phyloP scores from a whole-genome alignment of 2,797 vertebrate species.

The Falco biarmicus region DNA sequence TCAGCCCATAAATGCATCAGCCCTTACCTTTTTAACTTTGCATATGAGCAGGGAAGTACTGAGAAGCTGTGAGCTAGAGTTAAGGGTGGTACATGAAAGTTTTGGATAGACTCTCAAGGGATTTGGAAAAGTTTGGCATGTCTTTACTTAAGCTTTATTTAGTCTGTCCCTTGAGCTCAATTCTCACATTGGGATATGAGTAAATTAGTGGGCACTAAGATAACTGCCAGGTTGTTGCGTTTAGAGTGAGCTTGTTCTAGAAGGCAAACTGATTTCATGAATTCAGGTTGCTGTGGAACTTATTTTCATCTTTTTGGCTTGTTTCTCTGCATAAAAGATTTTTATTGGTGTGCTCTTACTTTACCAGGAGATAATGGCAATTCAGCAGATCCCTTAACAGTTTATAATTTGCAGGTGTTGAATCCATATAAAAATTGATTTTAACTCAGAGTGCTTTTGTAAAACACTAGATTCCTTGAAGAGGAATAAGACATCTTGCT shows the following conservation, averaged over 20 bases:
- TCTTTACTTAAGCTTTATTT: constrained; percentile 19
- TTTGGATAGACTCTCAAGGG: not conserved
- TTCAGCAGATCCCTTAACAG: not conserved
- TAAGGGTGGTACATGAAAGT: not conserved
- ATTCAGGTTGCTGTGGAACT: not conserved
- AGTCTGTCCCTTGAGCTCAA: not conserved
- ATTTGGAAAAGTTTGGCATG: not conserved
- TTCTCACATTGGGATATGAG: not conserved
- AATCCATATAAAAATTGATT: not conserved
- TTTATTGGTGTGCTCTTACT: not conserved
- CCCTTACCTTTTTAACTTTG: not conserved
- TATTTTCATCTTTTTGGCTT: not conserved
- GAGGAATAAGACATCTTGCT: not conserved
- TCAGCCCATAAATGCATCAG: not conserved
- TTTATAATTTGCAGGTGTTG: not conserved
- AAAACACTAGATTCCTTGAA: not conserved
- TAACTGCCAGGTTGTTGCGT: not conserved
- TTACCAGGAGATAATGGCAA: not conserved
- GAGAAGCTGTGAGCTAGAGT: not conserved
- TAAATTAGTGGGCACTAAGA: not conserved
- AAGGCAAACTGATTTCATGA: not conserved
- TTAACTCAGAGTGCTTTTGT: not conserved
- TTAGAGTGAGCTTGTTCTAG: not conserved
- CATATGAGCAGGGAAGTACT: not conserved
- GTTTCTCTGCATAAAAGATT: not conserved